Evolutionary conservation across 2,113 vertebrate genomes (phyloP).

Genomic region (pig (Sus scrofa)): T2T-Sscrofa CM000828.6:36423001-36423500

Average conservation of each 20-base stretch:
- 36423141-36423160: not conserved
- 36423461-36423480: not conserved
- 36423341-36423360: not conserved
- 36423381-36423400: slow-evolving; percentile 9
- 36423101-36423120: not conserved
- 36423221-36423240: not conserved
- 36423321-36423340: slow-evolving; percentile 1
- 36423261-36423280: not conserved
- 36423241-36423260: not conserved
- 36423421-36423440: not conserved
- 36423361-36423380: not conserved
- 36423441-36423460: slow-evolving; percentile 19
- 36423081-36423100: no score
- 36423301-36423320: not conserved
- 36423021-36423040: not conserved
- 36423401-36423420: not conserved
- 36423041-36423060: not conserved
- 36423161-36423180: not conserved
- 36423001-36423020: not conserved
- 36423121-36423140: not conserved
- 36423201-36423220: not conserved
- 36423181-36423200: not conserved
- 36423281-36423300: not conserved
- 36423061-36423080: not conserved
- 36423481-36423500: no score